Conservation (phyloP, 2,113 vertebrate genomes). For the Sminthopsis crassicaudata region DNA sequence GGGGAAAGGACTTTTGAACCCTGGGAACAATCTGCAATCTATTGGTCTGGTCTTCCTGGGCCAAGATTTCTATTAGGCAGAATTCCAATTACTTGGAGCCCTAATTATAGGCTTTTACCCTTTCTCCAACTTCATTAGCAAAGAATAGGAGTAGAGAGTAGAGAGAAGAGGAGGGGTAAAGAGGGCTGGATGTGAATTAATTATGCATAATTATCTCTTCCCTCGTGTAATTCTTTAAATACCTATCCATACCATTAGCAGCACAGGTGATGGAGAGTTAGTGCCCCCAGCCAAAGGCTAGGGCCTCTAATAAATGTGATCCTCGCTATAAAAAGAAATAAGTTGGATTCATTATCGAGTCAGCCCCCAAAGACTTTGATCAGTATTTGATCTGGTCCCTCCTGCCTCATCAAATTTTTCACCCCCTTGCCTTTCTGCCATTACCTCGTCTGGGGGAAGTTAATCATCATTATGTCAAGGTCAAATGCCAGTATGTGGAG, state of each 20-base stretch:
- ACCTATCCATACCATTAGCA: conserved; percentile 44
- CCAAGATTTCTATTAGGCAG: conserved; percentile 67
- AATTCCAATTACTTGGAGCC: conserved; percentile 76
- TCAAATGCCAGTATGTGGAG: not conserved
- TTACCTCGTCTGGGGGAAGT: conserved; percentile 12
- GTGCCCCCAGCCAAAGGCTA: conserved; percentile 60
- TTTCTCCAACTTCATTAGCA: conserved; percentile 70
- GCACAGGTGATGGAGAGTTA: conserved; percentile 39
- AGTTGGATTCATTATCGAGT: not conserved
- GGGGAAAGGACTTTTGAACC: conserved; percentile 18
- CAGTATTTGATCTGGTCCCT: conserved; percentile 30
- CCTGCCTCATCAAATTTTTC: not conserved
- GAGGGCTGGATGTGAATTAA: conserved; percentile 58
- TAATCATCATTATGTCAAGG: not conserved
- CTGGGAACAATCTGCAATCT: conserved; percentile 45
- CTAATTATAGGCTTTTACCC: conserved; percentile 69
- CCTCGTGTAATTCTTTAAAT: conserved; percentile 52
- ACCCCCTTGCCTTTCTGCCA: not conserved
- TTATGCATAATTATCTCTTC: conserved; percentile 59
- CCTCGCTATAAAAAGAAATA: conserved; percentile 10
- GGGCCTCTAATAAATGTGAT: not conserved
- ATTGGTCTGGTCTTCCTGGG: conserved; percentile 62
- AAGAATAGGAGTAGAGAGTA: conserved; percentile 27
- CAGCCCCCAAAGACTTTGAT: not conserved
- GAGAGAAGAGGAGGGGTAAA: conserved; percentile 63